Evolutionary conservation across 2,113 vertebrate genomes (phyloP).

Genomic region (Turdus rufiventris): DNA sequence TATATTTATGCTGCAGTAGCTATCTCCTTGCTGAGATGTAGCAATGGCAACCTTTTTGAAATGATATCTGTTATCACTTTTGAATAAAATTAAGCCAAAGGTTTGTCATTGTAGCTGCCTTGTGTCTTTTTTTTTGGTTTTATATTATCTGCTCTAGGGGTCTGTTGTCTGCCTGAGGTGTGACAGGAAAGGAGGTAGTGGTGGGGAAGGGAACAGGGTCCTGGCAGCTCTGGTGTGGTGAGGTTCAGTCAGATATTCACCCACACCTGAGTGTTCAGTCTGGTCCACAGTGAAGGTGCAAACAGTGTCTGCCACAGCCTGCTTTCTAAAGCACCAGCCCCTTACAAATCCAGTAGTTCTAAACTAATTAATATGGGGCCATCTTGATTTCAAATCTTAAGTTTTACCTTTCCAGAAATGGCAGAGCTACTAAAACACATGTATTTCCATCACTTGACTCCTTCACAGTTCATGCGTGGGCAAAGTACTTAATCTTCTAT

Average conservation of each 20-base stretch:
- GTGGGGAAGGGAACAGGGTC: neutral
- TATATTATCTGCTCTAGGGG: neutral
- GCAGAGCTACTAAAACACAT: neutral
- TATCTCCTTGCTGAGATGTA: neutral
- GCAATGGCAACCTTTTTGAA: neutral
- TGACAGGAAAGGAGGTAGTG: neutral
- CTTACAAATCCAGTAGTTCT: neutral
- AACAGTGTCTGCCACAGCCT: neutral
- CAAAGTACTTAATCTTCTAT: neutral
- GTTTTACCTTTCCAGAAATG: neutral
- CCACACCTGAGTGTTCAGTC: neutral
- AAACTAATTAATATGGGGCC: neutral
- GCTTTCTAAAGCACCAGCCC: neutral
- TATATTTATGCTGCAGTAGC: neutral
- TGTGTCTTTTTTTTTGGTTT: neutral
- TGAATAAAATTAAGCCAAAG: neutral
- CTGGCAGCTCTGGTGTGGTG: neutral
- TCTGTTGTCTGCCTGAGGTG: neutral
- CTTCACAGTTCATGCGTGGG: accelerated
- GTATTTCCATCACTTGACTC: neutral
- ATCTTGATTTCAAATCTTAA: neutral
- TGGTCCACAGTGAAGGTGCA: neutral
- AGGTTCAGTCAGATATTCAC: neutral
- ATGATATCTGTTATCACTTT: neutral
- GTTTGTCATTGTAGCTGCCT: neutral